phyloP scores from a whole-genome alignment of 2,888 invertebrate species.

The Eupeodes latifasciatus region DNA sequence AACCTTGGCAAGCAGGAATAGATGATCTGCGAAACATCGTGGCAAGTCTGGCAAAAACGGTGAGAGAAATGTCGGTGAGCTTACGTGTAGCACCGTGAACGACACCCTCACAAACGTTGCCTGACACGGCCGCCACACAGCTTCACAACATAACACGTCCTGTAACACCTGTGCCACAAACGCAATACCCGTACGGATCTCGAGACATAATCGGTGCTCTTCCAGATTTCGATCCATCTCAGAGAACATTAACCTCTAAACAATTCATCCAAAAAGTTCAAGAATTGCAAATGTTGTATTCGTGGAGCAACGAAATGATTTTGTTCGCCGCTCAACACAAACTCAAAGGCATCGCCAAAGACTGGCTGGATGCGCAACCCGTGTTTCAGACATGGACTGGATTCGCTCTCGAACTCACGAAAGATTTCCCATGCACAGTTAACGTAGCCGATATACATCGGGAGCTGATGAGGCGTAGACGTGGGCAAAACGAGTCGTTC shows the following conservation, averaged over 20 bases:
- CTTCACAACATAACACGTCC: neutral
- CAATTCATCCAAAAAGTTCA: slow-evolving; percentile 29
- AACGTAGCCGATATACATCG: slow-evolving; percentile 52
- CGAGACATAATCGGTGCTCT: slow-evolving; percentile 22
- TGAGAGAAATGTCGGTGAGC: slow-evolving; percentile 7
- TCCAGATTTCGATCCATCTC: slow-evolving; percentile 19
- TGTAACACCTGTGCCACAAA: slow-evolving; percentile 3
- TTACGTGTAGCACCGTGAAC: neutral
- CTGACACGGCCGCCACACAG: neutral
- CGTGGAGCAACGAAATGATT: slow-evolving; percentile 66
- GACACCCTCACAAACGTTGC: neutral
- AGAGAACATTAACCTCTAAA: neutral
- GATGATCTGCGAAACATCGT: slow-evolving; percentile 26
- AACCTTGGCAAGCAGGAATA: slow-evolving; percentile 18
- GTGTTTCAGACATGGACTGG: slow-evolving; percentile 35
- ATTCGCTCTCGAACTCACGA: neutral
- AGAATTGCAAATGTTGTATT: slow-evolving; percentile 10
- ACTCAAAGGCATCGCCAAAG: slow-evolving; percentile 14
- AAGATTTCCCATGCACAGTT: slow-evolving; percentile 53
- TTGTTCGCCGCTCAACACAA: slow-evolving; percentile 26
- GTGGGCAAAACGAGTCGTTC: slow-evolving; percentile 42
- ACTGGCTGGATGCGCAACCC: slow-evolving; percentile 4
- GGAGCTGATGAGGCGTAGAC: slow-evolving; percentile 46
- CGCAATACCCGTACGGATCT: slow-evolving; percentile 12
- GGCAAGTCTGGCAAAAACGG: slow-evolving; percentile 35